These are phyloP conservation scores for Drosophila longiperda DNA, from an alignment of 2,888 invertebrate genomes.

Conservation along the genomic window DNA sequence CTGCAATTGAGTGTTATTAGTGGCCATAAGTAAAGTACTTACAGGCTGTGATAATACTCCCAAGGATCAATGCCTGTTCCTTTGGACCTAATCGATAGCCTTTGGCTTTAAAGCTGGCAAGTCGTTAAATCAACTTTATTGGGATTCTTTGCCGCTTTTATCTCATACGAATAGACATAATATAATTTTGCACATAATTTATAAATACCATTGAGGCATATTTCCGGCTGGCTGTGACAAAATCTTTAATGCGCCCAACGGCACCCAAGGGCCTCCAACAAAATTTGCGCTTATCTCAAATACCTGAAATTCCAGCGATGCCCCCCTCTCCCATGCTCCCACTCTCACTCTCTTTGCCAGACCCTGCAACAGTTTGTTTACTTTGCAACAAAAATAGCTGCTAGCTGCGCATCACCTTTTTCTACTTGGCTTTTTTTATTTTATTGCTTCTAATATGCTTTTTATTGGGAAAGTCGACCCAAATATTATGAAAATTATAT, in stretches of 20 bases:
- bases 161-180: conserved; percentile 6
- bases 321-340: background rate
- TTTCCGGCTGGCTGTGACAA: conserved; percentile 56
- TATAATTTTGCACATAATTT: conserved; percentile 54
- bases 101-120: conserved; percentile 6
- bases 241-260: conserved; percentile 53
- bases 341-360: background rate
- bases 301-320: conserved; percentile 47
- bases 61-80: conserved; percentile 16
- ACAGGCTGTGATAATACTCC: conserved; percentile 5
- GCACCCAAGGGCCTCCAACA: conserved; percentile 4
- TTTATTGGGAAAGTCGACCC: conserved; percentile 44
- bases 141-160: background rate
- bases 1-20: conserved; percentile 42
- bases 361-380: conserved; percentile 40
- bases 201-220: conserved; percentile 57
- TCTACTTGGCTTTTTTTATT: background rate
- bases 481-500: conserved; percentile 19
- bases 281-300: conserved; percentile 48
- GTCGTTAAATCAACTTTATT: background rate
- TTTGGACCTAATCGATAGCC: conserved; percentile 24
- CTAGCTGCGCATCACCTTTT: conserved; percentile 18
- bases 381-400: conserved; percentile 44
- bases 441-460: conserved; percentile 24
- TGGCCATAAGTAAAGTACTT: conserved; percentile 20